Conservation (phyloP, 2,888 invertebrate genomes). For the Caprella mutica region DNA sequence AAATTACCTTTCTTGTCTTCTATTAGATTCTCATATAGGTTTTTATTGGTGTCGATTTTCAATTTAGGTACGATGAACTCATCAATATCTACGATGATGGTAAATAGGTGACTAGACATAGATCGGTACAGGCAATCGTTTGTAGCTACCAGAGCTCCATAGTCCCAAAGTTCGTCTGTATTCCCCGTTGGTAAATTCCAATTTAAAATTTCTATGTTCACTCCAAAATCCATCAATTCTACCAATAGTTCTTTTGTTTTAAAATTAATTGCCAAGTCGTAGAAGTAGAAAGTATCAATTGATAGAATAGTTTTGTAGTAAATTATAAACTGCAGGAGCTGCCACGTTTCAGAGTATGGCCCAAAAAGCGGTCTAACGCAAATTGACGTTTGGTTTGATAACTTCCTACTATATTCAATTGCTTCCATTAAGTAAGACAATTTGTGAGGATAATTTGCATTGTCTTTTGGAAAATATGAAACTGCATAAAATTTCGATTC, state of each 20-base stretch:
- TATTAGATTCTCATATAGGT: constrained; percentile 12
- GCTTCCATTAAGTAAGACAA: constrained; percentile 28
- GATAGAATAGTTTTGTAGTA: constrained; percentile 35
- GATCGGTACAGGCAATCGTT: constrained; percentile 27
- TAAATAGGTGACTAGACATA: neutral
- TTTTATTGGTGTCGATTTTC: neutral
- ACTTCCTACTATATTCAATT: neutral
- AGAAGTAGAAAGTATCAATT: constrained; percentile 23
- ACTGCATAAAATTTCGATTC: constrained; percentile 21
- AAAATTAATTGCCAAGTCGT: constrained; percentile 14
- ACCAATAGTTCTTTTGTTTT: neutral
- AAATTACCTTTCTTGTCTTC: constrained; percentile 7
- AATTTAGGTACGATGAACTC: constrained; percentile 22
- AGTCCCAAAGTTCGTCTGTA: constrained; percentile 21
- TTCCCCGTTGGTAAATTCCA: constrained; percentile 22
- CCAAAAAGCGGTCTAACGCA: constrained; percentile 38
- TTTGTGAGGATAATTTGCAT: constrained; percentile 34
- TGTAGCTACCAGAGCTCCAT: constrained; percentile 17
- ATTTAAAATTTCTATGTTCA: constrained; percentile 11
- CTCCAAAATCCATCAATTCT: neutral
- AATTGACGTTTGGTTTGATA: constrained; percentile 24
- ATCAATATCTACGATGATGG: constrained; percentile 22
- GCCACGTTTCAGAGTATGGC: constrained; percentile 35
- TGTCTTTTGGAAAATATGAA: constrained; percentile 30
- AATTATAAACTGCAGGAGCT: constrained; percentile 36